These are phyloP conservation scores for Beris chalybata DNA, from an alignment of 2,888 invertebrate species.

Conservation along the genomic window DNA sequence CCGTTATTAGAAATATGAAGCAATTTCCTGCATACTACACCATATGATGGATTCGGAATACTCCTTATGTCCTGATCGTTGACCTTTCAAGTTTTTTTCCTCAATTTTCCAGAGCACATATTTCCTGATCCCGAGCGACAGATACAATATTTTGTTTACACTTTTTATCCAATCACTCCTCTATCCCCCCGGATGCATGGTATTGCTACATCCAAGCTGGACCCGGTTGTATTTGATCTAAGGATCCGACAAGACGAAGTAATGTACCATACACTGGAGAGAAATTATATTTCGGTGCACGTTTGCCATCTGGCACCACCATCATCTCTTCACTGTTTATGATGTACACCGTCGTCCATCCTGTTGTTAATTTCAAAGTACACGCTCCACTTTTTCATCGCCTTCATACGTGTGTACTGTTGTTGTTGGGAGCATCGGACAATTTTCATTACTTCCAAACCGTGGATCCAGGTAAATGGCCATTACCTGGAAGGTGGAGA, in stretches of 20 bases:
- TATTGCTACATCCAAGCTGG: slow-evolving; percentile 2
- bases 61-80: slow-evolving; percentile 10
- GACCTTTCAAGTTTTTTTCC: no score
- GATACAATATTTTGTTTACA: slow-evolving; percentile 10
- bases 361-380: slow-evolving; percentile 31
- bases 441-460: slow-evolving; percentile 29
- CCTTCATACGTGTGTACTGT: slow-evolving; percentile 4
- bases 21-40: slow-evolving; percentile 18
- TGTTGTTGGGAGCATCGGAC: slow-evolving; percentile 13
- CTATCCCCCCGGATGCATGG: background rate
- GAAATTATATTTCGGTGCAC: slow-evolving; percentile 30
- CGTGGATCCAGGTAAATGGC: slow-evolving; percentile 27
- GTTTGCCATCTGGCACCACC: slow-evolving; percentile 28
- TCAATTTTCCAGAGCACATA: no score
- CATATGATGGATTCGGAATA: slow-evolving; percentile 17
- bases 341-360: slow-evolving; percentile 22
- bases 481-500: slow-evolving; percentile 29
- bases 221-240: slow-evolving; percentile 7
- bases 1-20: slow-evolving; percentile 21
- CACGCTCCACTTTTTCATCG: slow-evolving; percentile 29
- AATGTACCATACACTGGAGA: slow-evolving; percentile 13
- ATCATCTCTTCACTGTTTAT: slow-evolving; percentile 22
- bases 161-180: background rate
- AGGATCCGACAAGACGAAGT: slow-evolving; percentile 2
- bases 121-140: slow-evolving; percentile 3